Conservation (phyloP, 2,797 vertebrate species). For the Hydrocynus forskahlii region DNA sequence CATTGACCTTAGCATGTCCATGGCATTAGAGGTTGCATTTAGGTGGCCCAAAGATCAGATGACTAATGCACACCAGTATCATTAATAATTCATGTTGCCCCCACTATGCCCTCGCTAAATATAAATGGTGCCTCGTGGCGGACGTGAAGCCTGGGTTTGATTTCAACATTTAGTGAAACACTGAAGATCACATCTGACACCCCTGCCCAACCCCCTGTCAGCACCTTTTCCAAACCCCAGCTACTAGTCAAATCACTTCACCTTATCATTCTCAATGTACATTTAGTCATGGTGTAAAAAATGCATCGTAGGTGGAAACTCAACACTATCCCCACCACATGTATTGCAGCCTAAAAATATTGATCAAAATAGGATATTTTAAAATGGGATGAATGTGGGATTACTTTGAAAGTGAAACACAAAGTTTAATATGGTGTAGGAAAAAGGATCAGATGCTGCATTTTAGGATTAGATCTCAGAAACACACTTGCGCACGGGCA, state of each 20-base stretch:
- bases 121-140: conserved; percentile 66
- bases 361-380: conserved; percentile 42
- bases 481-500: not conserved
- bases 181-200: conserved; percentile 56
- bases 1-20: conserved; percentile 52
- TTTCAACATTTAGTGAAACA: conserved; percentile 66
- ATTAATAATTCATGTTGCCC: conserved; percentile 78
- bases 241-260: conserved; percentile 2
- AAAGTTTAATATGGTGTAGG: conserved; percentile 12
- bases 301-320: conserved; percentile 25
- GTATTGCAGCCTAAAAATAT: conserved; percentile 29
- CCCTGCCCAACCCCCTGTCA: conserved; percentile 22
- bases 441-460: conserved; percentile 1
- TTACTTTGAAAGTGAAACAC: not conserved
- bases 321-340: conserved; percentile 21
- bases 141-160: conserved; percentile 63
- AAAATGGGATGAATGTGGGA: conserved; percentile 23
- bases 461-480: conserved; percentile 2
- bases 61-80: conserved; percentile 71
- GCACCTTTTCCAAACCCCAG: conserved; percentile 22
- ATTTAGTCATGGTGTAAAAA: conserved; percentile 11
- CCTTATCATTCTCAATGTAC: not conserved
- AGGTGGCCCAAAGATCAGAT: conserved; percentile 74
- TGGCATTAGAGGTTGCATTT: conserved; percentile 47
- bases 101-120: conserved; percentile 72